Percentiles rank a stretch among this genome's conserved stretches.
Evolutionary conservation across 2,888 invertebrate genomes (phyloP).

Genomic region (Strigamia maritima): DNA sequence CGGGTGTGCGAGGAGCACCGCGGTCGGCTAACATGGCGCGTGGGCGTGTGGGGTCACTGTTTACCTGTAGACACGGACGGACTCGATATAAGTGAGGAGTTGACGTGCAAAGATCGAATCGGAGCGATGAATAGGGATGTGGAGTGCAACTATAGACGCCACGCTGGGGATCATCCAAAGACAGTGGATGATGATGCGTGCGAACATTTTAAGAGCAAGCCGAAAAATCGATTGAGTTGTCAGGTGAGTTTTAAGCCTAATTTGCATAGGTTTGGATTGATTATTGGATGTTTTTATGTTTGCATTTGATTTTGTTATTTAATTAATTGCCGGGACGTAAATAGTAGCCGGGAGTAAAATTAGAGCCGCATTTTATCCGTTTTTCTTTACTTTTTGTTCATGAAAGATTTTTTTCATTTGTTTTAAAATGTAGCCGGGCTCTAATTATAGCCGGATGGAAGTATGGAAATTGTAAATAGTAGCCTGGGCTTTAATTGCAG

Average conservation of each 20-base stretch:
- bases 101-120: neutral
- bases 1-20: slow-evolving; percentile 43
- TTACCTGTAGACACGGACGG: slow-evolving; percentile 38
- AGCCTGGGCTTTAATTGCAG: no score
- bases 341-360: no score
- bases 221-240: slow-evolving; percentile 39
- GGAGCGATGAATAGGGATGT: slow-evolving; percentile 41
- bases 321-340: neutral
- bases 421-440: no score
- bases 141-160: slow-evolving; percentile 41
- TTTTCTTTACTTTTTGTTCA: no score
- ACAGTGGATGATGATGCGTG: slow-evolving; percentile 42
- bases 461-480: no score
- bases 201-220: slow-evolving; percentile 41
- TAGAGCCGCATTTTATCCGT: no score
- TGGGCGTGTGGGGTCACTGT: slow-evolving; percentile 42
- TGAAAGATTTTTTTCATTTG: no score
- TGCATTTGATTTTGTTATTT: neutral
- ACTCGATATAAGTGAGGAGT: slow-evolving; percentile 21
- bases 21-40: slow-evolving; percentile 40
- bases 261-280: no score
- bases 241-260: slow-evolving; percentile 22
- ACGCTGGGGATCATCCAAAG: slow-evolving; percentile 40
- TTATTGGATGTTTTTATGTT: no score
- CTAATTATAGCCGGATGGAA: no score